phyloP scores from a whole-genome alignment of 2,888 invertebrate genomes.

The Amblyteles armatorius region DNA sequence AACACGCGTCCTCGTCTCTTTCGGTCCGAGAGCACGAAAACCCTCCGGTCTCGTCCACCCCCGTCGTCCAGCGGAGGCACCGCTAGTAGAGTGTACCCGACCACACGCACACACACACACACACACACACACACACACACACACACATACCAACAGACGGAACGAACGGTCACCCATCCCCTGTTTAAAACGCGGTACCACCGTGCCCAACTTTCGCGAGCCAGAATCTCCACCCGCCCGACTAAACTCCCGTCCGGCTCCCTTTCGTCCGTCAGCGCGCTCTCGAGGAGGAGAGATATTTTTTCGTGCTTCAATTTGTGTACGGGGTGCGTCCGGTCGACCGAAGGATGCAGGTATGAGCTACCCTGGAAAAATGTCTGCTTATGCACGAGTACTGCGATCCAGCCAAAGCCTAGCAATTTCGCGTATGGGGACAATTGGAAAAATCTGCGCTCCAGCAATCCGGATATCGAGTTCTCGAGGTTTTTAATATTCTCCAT shows the following conservation, averaged over 20 bases:
- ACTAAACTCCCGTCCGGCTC: slow-evolving; percentile 48
- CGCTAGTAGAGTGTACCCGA: slow-evolving; percentile 3
- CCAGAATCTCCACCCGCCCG: slow-evolving; percentile 39
- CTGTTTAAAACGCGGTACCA: slow-evolving; percentile 20
- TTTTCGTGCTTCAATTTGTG: slow-evolving; percentile 79
- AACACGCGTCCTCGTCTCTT: slow-evolving; percentile 75
- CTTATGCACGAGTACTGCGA: not conserved
- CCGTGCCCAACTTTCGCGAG: slow-evolving; percentile 15
- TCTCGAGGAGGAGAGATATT: slow-evolving; percentile 57
- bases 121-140: slow-evolving; percentile 16
- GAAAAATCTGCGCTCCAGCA: not conserved
- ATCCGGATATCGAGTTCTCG: not conserved
- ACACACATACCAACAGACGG: not conserved
- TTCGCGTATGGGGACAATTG: not conserved
- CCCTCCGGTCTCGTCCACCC: slow-evolving; percentile 41
- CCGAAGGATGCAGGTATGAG: slow-evolving; percentile 65
- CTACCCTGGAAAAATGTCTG: not conserved
- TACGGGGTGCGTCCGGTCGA: slow-evolving; percentile 77
- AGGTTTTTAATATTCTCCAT: too few relatives aligned
- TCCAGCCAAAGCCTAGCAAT: not conserved
- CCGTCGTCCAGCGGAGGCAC: slow-evolving; percentile 31
- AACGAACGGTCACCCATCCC: slow-evolving; percentile 46
- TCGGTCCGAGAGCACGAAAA: slow-evolving; percentile 67
- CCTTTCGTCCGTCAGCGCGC: slow-evolving; percentile 49
- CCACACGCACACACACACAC: slow-evolving; percentile 4